A percentile compares a stretch with the other conserved stretches of the same genome.
Evolutionary conservation across 1,140 invertebrate species (phyloP).

Genomic region (Drosophila biarmipes): DNA sequence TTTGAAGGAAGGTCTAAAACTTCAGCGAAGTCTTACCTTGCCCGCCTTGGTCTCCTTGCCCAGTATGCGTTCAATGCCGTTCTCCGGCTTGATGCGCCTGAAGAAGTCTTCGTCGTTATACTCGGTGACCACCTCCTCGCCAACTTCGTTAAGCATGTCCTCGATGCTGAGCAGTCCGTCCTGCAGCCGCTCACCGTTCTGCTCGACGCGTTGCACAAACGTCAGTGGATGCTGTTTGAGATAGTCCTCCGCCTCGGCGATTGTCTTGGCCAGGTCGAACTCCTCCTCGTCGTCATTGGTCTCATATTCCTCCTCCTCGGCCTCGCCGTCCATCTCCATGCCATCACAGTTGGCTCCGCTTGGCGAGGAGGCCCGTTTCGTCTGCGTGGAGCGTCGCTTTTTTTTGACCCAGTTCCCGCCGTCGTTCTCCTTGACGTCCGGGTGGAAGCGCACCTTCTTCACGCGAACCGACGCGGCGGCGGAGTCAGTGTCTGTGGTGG

Average conservation of each 20-base stretch:
- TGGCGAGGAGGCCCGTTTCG: conserved; percentile 15
- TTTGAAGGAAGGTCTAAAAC: too few species aligned
- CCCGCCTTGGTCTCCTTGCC: conserved; percentile 77
- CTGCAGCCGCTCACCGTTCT: conserved; percentile 56
- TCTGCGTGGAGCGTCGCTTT: conserved; percentile 50
- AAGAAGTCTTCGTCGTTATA: conserved; percentile 62
- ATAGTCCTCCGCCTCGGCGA: conserved; percentile 76
- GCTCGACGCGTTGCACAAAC: conserved; percentile 58
- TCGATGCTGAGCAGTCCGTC: conserved; percentile 49
- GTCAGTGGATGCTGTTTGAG: conserved; percentile 77
- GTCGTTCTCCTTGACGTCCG: conserved; percentile 73
- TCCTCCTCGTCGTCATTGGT: conserved; percentile 54
- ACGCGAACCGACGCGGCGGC: conserved; percentile 41
- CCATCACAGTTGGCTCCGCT: conserved; percentile 49
- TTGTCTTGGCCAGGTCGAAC: conserved; percentile 72
- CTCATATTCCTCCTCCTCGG: conserved; percentile 40
- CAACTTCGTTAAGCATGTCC: conserved; percentile 34
- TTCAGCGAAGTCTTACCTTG: conserved; percentile 35
- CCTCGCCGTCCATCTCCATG: conserved; percentile 62
- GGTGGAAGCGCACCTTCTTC: conserved; percentile 77
- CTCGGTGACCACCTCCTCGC: conserved; percentile 20
- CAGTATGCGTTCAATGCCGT: conserved; percentile 71
- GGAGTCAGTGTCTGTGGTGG: conserved; percentile 48
- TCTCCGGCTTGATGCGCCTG: conserved; percentile 60
- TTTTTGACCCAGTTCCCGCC: conserved; percentile 72